Base-by-base conservation (phyloP, 2,797 vertebrate species). In the Chrysocyon brachyurus region DNA sequence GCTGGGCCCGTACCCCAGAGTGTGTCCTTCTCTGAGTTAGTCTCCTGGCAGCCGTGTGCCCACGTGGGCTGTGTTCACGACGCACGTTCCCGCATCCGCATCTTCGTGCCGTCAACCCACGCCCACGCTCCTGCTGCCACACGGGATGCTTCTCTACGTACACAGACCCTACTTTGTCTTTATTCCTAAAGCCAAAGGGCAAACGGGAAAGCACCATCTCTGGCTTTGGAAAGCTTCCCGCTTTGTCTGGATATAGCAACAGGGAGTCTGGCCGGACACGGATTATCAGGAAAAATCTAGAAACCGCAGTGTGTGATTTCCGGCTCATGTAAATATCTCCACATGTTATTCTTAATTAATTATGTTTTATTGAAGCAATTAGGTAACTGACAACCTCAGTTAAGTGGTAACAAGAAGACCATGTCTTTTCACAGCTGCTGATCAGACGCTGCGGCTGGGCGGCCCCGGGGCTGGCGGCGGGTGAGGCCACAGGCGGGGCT, bases 281-380 rank as follows among this genome's bases (percentile, higher is more conserved):
- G 36, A 40, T 7, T 40, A 28, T 78, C 81, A 88, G 49, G 17
- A 57, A 83, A 87, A 94, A 85, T n/a, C 28, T 63, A 3, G 84
- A 90, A 72, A 46, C 24, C 21, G 6, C 3, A 1, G 36, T 6
- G 21, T 68, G 26, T 0, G 3, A 2, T 28, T 28, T 81, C 36
- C 8, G 40, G 56, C 90, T 92, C 94, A 6, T 52, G 77, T 0
- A 5, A 87, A 33, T 16, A n/a, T 87, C 31, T 78, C 95, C 11
- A 6, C 66, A 2, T 6, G 26, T 92, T 95, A 54, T 91, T 72
- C 85, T 83, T 97, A 56, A 97, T 97, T 96, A 84, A 96, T 88
- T 97, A 36, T 82, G 81, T 90, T 96, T 97, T 95, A 63, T 59
- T 93, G 89, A 96, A 73, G 88, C 93, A 59, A 2, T 33, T 90